phyloP scores from a whole-genome alignment of 2,113 vertebrate species.

The Apus apus region DNA sequence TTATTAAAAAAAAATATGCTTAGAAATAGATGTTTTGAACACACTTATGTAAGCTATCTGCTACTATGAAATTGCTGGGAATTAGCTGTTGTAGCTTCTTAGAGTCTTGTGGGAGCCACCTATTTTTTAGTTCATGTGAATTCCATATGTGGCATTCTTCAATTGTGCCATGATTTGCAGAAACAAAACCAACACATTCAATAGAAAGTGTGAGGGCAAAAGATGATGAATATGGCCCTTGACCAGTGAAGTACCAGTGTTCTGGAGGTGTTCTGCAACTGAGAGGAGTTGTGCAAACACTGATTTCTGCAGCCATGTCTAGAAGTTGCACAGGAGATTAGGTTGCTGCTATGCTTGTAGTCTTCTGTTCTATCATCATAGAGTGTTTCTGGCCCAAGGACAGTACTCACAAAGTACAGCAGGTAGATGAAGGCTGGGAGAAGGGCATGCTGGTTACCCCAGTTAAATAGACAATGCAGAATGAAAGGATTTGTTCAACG shows the following conservation, averaged over 20 bases:
- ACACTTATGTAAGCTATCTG: not conserved
- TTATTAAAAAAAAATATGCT: not conserved
- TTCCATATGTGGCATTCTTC: not conserved
- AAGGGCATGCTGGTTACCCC: not conserved
- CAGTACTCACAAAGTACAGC: not conserved
- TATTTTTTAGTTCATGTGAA: not conserved
- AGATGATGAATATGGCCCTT: rapidly evolving
- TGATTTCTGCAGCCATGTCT: not conserved
- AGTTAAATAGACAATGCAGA: not conserved
- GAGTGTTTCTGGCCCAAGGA: not conserved
- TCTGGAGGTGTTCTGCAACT: not conserved
- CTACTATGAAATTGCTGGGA: not conserved
- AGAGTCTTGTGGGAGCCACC: not conserved
- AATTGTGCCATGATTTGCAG: not conserved
- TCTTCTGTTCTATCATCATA: not conserved
- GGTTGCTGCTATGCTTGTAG: not conserved
- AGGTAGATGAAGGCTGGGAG: not conserved
- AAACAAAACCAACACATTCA: not conserved
- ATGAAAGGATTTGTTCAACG: not conserved
- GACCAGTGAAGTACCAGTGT: rapidly evolving
- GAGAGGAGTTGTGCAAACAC: not conserved
- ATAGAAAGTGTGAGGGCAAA: rapidly evolving
- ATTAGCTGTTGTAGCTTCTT: not conserved
- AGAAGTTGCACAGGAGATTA: not conserved
- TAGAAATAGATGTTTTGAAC: not conserved